These are phyloP conservation scores for Choloepus hoffmanni DNA, from an alignment of 2,113 vertebrate species.

Conservation along the genomic window DNA sequence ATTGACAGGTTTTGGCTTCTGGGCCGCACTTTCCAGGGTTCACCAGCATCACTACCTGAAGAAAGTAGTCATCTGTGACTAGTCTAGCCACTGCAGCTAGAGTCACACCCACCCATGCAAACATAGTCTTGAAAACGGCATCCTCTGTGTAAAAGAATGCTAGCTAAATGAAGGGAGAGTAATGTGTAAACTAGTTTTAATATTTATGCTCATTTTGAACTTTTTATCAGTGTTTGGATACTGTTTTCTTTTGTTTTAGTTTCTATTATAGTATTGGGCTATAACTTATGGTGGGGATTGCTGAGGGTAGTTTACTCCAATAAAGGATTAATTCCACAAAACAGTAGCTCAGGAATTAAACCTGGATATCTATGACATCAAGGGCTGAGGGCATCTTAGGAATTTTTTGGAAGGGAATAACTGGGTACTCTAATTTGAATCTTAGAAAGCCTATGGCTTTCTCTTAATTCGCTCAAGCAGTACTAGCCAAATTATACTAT, in stretches of 20 bases:
- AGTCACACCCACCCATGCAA: not conserved
- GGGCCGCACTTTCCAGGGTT: not conserved
- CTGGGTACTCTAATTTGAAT: slow-evolving; percentile 1
- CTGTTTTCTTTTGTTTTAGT: not conserved
- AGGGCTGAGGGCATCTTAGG: not conserved
- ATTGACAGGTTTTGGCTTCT: not conserved
- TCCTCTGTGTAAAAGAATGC: not conserved
- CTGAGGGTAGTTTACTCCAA: not conserved
- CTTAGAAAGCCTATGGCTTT: not conserved
- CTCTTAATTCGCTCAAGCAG: not conserved
- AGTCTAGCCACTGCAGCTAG: not conserved
- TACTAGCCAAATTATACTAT: not conserved
- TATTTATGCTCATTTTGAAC: slow-evolving; percentile 24
- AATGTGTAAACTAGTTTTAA: not conserved
- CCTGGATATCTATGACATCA: not conserved
- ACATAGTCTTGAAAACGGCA: not conserved
- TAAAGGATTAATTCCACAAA: not conserved
- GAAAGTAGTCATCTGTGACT: not conserved
- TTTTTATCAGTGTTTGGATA: not conserved
- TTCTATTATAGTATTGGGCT: not conserved
- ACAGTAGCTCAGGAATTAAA: slow-evolving; percentile 8
- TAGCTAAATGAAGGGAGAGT: not conserved
- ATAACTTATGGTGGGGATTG: not conserved
- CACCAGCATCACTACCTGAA: not conserved
- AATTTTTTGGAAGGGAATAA: not conserved